Percentiles rank a stretch among this genome's conserved stretches.
Conservation (phyloP, 2,113 vertebrate genomes). For the Pica pica region DNA sequence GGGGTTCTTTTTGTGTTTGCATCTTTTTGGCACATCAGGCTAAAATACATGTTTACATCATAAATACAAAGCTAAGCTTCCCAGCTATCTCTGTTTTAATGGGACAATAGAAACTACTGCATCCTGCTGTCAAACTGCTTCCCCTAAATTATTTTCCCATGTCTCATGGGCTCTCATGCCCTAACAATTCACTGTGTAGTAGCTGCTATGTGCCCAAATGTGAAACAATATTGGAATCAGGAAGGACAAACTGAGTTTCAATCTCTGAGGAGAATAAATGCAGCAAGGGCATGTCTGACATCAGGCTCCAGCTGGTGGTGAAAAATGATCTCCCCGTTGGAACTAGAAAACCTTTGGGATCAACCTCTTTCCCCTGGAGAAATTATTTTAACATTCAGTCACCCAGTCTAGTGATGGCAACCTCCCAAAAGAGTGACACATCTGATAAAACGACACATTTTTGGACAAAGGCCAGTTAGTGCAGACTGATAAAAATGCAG, state of each 20-base stretch:
- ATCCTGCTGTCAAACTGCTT: constrained; percentile 45
- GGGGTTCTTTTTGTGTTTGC: neutral
- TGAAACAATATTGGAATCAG: constrained; percentile 18
- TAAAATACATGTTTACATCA: neutral
- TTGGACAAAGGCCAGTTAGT: neutral
- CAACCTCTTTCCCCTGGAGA: neutral
- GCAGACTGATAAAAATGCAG: neutral
- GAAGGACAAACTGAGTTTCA: constrained; percentile 23
- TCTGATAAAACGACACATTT: neutral
- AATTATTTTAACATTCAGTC: constrained; percentile 32
- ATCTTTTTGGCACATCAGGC: neutral
- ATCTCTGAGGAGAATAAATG: constrained; percentile 27
- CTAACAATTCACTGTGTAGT: neutral
- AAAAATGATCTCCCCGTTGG: neutral
- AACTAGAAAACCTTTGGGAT: constrained; percentile 30
- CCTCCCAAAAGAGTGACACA: neutral
- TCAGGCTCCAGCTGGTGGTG: constrained; percentile 32
- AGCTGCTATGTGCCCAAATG: neutral
- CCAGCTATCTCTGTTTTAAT: constrained; percentile 2
- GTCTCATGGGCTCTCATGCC: neutral
- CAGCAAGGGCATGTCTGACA: constrained; percentile 9
- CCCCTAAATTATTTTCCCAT: constrained; percentile 29
- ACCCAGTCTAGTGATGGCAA: neutral
- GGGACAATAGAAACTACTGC: constrained; percentile 7
- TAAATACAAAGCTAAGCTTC: neutral